Conservation (phyloP, 2,797 vertebrate species). For the Chelon labrosus region DNA sequence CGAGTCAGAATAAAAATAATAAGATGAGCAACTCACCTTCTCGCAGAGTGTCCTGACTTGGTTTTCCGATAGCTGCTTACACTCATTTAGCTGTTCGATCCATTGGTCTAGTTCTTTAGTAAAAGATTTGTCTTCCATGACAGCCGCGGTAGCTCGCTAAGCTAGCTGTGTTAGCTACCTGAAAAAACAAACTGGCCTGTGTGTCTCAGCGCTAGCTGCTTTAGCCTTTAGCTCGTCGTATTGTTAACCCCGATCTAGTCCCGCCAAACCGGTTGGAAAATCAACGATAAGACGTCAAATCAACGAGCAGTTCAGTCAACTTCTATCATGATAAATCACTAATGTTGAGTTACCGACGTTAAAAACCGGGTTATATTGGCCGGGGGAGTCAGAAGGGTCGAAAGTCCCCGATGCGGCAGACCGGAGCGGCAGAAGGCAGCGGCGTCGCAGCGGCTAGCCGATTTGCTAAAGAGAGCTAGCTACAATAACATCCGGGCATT, state of each 20-base stretch:
- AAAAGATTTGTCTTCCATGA: conserved; percentile 92
- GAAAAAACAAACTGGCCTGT: conserved; percentile 62
- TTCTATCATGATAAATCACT: conserved; percentile 70
- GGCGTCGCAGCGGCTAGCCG: conserved; percentile 75
- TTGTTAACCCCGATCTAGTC: conserved; percentile 75
- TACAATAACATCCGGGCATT: conserved; percentile 82
- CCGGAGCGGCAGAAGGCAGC: conserved; percentile 63
- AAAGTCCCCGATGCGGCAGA: conserved; percentile 75
- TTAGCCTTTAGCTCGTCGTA: conserved; percentile 74
- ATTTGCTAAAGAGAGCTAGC: conserved; percentile 77
- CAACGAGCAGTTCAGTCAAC: conserved; percentile 42
- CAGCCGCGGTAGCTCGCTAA: conserved; percentile 68
- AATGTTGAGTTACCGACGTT: conserved; percentile 34
- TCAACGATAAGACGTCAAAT: conserved; percentile 47
- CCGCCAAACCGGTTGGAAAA: conserved; percentile 73
- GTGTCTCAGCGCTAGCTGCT: conserved; percentile 53
- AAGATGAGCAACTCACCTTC: conserved; percentile 86
- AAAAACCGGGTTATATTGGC: conserved; percentile 11
- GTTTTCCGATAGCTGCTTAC: conserved; percentile 96
- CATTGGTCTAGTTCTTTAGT: conserved; percentile 95
- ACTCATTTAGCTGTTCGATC: conserved; percentile 97
- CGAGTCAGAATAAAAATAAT: not conserved
- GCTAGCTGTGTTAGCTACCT: conserved; percentile 71
- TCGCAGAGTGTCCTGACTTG: conserved; percentile 97
- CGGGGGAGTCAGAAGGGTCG: conserved; percentile 52